Evolutionary conservation across 2,113 vertebrate genomes (phyloP), one percentile per base, ranked within the genome.

Genomic region (Apistogramma diplotaenia): DNA sequence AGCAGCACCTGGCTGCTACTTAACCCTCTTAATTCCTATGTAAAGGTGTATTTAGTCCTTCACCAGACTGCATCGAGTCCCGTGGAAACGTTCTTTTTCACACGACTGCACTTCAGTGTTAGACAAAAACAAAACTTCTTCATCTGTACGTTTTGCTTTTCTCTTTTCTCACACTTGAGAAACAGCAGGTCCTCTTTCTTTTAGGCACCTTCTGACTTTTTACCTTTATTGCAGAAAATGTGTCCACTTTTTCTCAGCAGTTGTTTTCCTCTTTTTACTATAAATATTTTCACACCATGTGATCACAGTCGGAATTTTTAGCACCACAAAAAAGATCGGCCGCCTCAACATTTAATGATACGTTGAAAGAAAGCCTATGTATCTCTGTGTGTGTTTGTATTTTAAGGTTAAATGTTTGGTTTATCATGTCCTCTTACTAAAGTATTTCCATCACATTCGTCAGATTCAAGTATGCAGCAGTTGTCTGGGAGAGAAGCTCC

Each of bases 281-380:
- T 5, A 33, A 59, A 25, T 37, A 8, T 2, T 55, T 62, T 62
- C 29, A 19, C 16, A 43, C 71, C 88, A 85, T 85, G 86, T 84
- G 82, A 87, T 56, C n/a, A 72, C 25, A 51, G 58, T 82, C 59
- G 78, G 73, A 73, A 78, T 77, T 43, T 25, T 15, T 35, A 23
- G 21, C 12, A 76, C 10, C 2, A 8, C 29, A 40, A 46, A 4
- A 4, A 76, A n/a, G 23, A 77, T 29, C 53, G 76, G 53, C 79
- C 81, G 31, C 35, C 19, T 19, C 40, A 80, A 60, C 59, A 33
- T 23, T 51, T 74, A 33, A 62, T 19, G 6, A 2, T 8, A 35
- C 2, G 49, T 16, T 74, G 8, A 54, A 78, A 49, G 9, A 25
- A 49, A 76, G 21, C 4, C 19, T 21, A 40, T 73, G 1, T 37